These are phyloP conservation scores for Scaptomyza montana DNA, from an alignment of 1,140 invertebrate species.

Conservation along the genomic window DNA sequence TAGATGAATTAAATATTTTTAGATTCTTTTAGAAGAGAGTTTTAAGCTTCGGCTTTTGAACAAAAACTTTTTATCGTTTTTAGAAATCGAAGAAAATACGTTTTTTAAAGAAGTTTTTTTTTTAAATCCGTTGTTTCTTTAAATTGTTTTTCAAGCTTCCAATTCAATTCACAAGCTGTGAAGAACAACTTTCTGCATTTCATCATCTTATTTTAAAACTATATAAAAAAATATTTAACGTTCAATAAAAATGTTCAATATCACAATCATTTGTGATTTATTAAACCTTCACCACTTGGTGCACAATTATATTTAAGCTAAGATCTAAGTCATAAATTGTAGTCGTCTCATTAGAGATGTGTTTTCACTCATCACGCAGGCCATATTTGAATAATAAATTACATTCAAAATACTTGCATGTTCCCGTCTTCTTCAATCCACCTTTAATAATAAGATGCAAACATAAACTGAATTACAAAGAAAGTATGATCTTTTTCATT, in stretches of 20 bases:
- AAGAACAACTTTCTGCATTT: no score
- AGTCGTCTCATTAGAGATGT: constrained; percentile 13
- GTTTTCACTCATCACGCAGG: constrained; percentile 15
- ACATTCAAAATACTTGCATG: constrained; percentile 23
- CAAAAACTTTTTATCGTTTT: no score
- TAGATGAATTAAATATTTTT: no score
- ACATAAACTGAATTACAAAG: constrained; percentile 46
- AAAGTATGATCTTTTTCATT: constrained; percentile 19
- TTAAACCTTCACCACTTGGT: not conserved
- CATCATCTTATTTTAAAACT: no score
- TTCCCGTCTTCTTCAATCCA: not conserved
- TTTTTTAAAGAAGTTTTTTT: no score
- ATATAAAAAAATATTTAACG: no score
- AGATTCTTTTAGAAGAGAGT: no score
- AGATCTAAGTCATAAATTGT: constrained; percentile 13
- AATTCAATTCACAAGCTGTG: no score
- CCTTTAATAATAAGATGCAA: constrained; percentile 6
- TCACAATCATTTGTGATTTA: not conserved
- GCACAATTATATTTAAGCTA: not conserved
- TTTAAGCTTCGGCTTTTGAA: no score
- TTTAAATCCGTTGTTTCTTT: no score
- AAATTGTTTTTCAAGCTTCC: no score
- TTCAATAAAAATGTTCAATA: not conserved
- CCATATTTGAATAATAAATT: constrained; percentile 33
- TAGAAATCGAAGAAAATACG: no score